phyloP scores from a whole-genome alignment of 2,797 vertebrate genomes.

The Petrocephalus schoutedeni region DNA sequence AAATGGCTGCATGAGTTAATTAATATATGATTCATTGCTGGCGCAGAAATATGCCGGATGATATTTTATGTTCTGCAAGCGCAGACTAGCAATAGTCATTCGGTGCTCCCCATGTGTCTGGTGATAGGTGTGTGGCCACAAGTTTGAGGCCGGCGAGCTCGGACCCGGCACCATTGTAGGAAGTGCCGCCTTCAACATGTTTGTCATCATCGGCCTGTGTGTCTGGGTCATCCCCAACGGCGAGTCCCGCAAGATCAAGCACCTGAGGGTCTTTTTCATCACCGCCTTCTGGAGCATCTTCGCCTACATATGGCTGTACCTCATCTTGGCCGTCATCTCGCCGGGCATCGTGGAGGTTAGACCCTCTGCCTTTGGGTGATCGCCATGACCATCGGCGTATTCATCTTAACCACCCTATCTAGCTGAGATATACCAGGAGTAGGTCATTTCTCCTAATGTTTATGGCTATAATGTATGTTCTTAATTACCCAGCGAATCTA shows the following conservation, averaged over 20 bases:
- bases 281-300: slow-evolving; percentile 91
- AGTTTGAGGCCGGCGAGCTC: slow-evolving; percentile 81
- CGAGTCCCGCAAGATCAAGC: slow-evolving; percentile 83
- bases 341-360: slow-evolving; percentile 76
- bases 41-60: not conserved
- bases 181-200: slow-evolving; percentile 95
- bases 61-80: not conserved
- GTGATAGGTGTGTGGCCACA: slow-evolving; percentile 75
- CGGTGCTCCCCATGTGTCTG: not conserved
- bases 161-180: slow-evolving; percentile 91
- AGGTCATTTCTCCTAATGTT: not conserved
- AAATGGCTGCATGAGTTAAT: not conserved
- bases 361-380: slow-evolving; percentile 4
- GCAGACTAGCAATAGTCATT: not conserved
- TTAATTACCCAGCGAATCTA: not conserved
- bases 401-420: not conserved
- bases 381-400: not conserved
- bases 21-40: not conserved
- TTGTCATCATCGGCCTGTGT: slow-evolving; percentile 86
- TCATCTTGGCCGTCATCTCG: slow-evolving; percentile 86
- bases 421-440: not conserved
- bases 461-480: not conserved
- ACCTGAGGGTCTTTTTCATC: slow-evolving; percentile 87
- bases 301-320: slow-evolving; percentile 90
- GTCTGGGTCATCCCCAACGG: slow-evolving; percentile 81